A percentile compares a stretch with the other conserved stretches of the same genome.
These are phyloP conservation scores for Stigmatopora nigra DNA, from an alignment of 2,113 vertebrate species.

Conservation along the genomic window DNA sequence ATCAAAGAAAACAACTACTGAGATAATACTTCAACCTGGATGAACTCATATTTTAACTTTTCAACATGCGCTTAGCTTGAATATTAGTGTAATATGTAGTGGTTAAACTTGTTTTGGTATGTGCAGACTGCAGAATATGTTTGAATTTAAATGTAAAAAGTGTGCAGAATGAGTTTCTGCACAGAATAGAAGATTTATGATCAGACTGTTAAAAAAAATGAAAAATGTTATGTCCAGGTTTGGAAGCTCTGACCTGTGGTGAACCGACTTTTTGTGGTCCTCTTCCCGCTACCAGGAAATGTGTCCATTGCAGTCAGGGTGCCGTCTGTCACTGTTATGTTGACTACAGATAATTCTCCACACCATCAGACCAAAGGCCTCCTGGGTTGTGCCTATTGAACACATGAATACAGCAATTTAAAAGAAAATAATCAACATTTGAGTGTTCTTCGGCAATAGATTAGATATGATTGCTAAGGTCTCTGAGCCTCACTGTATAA, in stretches of 20 bases:
- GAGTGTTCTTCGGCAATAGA: constrained; percentile 28
- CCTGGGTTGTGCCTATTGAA: constrained; percentile 14
- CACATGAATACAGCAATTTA: constrained; percentile 14
- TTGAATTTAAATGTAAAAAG: constrained; percentile 1
- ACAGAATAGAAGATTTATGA: neutral
- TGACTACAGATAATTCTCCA: constrained; percentile 6
- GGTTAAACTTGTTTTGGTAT: too few species aligned
- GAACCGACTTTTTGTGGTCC: constrained; percentile 36
- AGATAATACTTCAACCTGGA: too few species aligned
- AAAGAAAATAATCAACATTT: constrained; percentile 9
- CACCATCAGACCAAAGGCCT: constrained; percentile 3
- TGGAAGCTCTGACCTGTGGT: constrained; percentile 20
- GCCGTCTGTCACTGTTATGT: constrained; percentile 22
- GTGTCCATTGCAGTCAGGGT: constrained; percentile 13
- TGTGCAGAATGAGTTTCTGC: constrained; percentile 1
- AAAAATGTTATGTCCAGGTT: constrained; percentile 49
- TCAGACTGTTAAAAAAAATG: constrained; percentile 25
- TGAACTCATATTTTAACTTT: too few species aligned
- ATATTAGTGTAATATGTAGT: too few species aligned
- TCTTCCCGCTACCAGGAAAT: constrained; percentile 60
- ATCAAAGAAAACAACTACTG: too few species aligned
- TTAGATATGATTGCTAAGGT: constrained; percentile 8
- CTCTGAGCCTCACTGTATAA: neutral
- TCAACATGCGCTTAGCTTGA: too few species aligned
- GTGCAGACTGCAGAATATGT: neutral